phyloP scores from a whole-genome alignment of 2,888 invertebrate genomes.

The Timandra comae region DNA sequence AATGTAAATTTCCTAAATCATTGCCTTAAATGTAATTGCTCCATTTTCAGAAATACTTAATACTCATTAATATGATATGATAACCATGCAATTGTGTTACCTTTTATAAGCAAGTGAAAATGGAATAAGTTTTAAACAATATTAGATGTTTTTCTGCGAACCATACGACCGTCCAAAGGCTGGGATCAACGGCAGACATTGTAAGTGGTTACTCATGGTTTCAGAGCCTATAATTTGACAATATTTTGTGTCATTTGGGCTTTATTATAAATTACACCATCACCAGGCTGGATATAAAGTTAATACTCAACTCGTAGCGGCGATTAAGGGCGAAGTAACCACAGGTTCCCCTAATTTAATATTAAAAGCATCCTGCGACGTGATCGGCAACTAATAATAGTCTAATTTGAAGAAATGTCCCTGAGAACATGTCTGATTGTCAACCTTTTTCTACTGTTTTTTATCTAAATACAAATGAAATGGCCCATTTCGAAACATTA shows the following conservation, averaged over 20 bases:
- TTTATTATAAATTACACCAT: slow-evolving; percentile 75
- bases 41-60: too few relatives aligned
- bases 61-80: too few relatives aligned
- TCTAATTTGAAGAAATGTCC: slow-evolving; percentile 73
- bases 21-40: not conserved
- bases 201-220: slow-evolving; percentile 74
- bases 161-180: slow-evolving; percentile 40
- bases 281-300: slow-evolving; percentile 69
- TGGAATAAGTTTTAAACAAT: too few relatives aligned
- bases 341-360: slow-evolving; percentile 75
- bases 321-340: slow-evolving; percentile 73
- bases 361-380: slow-evolving; percentile 75
- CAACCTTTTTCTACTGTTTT: slow-evolving; percentile 55
- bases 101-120: not conserved
- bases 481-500: slow-evolving; percentile 48
- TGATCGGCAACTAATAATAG: slow-evolving; percentile 76
- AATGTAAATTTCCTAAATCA: too few relatives aligned
- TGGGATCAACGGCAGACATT: slow-evolving; percentile 62
- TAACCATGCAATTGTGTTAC: too few relatives aligned
- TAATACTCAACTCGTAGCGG: slow-evolving; percentile 63
- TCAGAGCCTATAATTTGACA: slow-evolving; percentile 76
- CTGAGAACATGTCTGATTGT: slow-evolving; percentile 74
- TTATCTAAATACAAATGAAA: slow-evolving; percentile 51
- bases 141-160: slow-evolving; percentile 35
- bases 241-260: slow-evolving; percentile 77